Percentiles rank a stretch among this genome's conserved stretches.
Conservation (phyloP, 2,888 invertebrate species). For the Acanthosepion lycidas region DNA sequence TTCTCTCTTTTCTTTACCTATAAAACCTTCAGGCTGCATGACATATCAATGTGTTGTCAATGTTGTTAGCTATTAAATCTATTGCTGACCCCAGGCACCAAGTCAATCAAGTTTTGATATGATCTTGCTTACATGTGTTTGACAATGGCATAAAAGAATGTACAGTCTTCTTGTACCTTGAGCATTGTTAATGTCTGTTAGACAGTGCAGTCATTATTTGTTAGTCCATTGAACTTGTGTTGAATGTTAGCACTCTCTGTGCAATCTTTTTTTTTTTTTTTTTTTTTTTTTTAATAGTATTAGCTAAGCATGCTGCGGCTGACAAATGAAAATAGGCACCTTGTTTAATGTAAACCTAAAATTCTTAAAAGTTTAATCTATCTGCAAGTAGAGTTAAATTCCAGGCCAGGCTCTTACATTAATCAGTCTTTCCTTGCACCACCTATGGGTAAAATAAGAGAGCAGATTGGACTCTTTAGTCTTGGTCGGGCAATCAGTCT, state of each 20-base stretch:
- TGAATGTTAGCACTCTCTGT: not conserved
- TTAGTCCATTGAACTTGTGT: not conserved
- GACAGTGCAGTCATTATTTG: not conserved
- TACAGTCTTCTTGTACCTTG: not conserved
- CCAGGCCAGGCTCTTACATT: too few species aligned
- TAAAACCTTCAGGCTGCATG: conserved; percentile 33
- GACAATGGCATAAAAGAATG: not conserved
- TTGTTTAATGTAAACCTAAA: not conserved
- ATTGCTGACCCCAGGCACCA: not conserved
- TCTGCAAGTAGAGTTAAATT: too few species aligned
- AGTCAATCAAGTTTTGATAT: not conserved
- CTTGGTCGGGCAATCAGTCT: too few species aligned
- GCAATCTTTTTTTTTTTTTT: not conserved
- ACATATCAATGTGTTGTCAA: not conserved
- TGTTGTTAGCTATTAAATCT: not conserved
- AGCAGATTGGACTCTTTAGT: too few species aligned
- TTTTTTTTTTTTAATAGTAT: not conserved
- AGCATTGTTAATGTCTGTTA: not conserved
- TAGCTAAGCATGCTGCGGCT: not conserved
- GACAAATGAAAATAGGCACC: not conserved
- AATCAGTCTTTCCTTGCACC: too few species aligned
- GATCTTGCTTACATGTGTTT: not conserved
- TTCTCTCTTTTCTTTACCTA: not conserved
- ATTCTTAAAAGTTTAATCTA: not conserved
- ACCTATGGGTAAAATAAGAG: too few species aligned